Conservation (phyloP, 2,113 vertebrate genomes). For the Symphodus melops region DNA sequence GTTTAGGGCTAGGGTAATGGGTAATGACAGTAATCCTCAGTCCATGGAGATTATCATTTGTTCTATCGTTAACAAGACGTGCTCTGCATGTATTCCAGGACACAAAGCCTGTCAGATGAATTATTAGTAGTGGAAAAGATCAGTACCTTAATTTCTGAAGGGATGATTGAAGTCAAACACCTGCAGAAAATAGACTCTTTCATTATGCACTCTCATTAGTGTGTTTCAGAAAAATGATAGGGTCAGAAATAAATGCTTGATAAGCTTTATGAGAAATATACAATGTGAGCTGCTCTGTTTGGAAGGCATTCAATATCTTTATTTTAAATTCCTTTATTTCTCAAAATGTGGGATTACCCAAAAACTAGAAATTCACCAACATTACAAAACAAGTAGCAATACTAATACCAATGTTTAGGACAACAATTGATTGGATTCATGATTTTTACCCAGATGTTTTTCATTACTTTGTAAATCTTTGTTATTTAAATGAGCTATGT, state of each 20-base stretch:
- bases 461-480: too few relatives aligned
- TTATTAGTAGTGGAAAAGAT: constrained; percentile 55
- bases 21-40: constrained; percentile 52
- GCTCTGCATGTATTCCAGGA: constrained; percentile 42
- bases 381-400: too few relatives aligned
- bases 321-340: too few relatives aligned
- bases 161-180: constrained; percentile 43
- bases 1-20: constrained; percentile 38
- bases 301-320: too few relatives aligned
- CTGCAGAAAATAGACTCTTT: constrained; percentile 15
- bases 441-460: too few relatives aligned
- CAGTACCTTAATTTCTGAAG: constrained; percentile 36
- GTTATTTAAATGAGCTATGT: too few relatives aligned
- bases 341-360: too few relatives aligned
- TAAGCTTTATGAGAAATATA: too few relatives aligned
- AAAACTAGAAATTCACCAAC: too few relatives aligned
- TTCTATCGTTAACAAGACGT: constrained; percentile 56
- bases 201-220: constrained; percentile 4
- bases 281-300: background rate
- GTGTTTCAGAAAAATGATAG: background rate
- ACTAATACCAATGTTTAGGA: too few relatives aligned
- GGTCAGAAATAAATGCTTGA: background rate
- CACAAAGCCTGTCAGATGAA: constrained; percentile 47
- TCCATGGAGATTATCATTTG: constrained; percentile 55
- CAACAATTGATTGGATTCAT: too few relatives aligned